Evolutionary conservation across 2,888 invertebrate species (phyloP).

Genomic region (Mechanitis mazaeus): DNA sequence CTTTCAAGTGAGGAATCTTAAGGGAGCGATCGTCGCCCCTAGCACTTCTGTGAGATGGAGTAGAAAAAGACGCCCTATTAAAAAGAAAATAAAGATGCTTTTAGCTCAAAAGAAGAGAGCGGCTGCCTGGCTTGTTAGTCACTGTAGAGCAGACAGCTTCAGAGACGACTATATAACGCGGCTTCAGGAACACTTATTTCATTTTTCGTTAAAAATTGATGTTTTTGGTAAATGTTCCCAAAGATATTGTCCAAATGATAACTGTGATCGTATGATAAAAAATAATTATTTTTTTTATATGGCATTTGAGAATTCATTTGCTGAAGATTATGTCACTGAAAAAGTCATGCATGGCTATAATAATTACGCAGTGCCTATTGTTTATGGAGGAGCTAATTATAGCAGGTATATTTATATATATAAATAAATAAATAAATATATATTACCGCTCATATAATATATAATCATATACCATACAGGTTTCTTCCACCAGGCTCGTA

Average conservation of each 20-base stretch:
- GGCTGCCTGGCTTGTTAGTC: slow-evolving; percentile 49
- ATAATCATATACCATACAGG: slow-evolving; percentile 31
- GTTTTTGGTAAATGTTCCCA: slow-evolving; percentile 44
- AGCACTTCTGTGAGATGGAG: slow-evolving; percentile 37
- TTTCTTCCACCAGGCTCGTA: slow-evolving; percentile 54
- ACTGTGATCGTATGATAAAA: slow-evolving; percentile 40
- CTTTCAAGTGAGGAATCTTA: slow-evolving; percentile 42
- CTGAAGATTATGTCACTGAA: slow-evolving; percentile 54
- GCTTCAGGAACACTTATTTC: slow-evolving; percentile 48
- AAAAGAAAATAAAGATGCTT: slow-evolving; percentile 33
- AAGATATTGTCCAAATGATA: slow-evolving; percentile 33
- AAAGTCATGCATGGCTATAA: slow-evolving; percentile 60
- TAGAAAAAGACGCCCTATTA: slow-evolving; percentile 28
- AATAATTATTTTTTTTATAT: slow-evolving; percentile 54
- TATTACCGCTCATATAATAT: no score
- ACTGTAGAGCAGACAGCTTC: slow-evolving; percentile 40
- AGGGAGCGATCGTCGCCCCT: slow-evolving; percentile 44
- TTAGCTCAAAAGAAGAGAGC: slow-evolving; percentile 44
- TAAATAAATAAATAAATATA: no score
- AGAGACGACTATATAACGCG: slow-evolving; percentile 42
- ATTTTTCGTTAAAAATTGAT: slow-evolving; percentile 46
- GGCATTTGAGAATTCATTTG: slow-evolving; percentile 53
- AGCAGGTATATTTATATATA: slow-evolving; percentile 8
- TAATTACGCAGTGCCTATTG: slow-evolving; percentile 80
- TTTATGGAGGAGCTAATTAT: slow-evolving; percentile 81